These are phyloP conservation scores for Isotomurus palustris DNA, from an alignment of 2,888 invertebrate genomes.

Conservation along the genomic window DNA sequence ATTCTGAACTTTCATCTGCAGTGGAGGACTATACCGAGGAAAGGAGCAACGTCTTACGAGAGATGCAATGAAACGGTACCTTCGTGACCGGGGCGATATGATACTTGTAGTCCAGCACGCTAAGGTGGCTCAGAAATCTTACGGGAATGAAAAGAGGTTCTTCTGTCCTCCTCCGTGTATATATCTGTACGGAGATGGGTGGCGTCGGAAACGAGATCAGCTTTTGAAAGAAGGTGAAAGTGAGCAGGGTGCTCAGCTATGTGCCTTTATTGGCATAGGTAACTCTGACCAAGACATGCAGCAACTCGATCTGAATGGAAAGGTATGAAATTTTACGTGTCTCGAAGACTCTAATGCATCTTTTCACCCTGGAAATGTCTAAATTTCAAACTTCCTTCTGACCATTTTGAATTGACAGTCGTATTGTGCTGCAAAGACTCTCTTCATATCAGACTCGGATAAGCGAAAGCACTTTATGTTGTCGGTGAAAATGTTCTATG, in stretches of 20 bases:
- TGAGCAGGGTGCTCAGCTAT: conserved; percentile 87
- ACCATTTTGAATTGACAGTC: conserved; percentile 55
- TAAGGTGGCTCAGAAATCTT: conserved; percentile 99
- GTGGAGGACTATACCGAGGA: conserved; percentile 53
- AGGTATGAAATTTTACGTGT: conserved; percentile 52
- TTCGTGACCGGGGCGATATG: conserved; percentile 91
- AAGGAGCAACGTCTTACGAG: conserved; percentile 73
- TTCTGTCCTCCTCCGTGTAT: conserved; percentile 99
- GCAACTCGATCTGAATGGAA: conserved; percentile 94
- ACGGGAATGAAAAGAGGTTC: conserved; percentile 98
- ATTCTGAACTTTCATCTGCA: conserved; percentile 19
- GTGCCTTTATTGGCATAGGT: conserved; percentile 98
- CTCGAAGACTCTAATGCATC: not conserved
- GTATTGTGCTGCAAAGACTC: conserved; percentile 98
- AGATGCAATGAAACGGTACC: conserved; percentile 94
- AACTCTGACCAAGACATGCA: conserved; percentile 99
- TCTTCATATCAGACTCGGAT: conserved; percentile 98
- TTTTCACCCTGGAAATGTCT: not conserved
- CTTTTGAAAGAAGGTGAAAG: conserved; percentile 84
- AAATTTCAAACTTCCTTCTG: not conserved
- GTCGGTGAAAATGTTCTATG: conserved; percentile 99
- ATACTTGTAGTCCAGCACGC: conserved; percentile 96
- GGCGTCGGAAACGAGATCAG: conserved; percentile 91
- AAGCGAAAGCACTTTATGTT: conserved; percentile 99
- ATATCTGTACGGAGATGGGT: conserved; percentile 96